A percentile compares a stretch with the other conserved stretches of the same genome.
phyloP scores from a whole-genome alignment of 1,140 invertebrate genomes.

The Euwallacea similis region DNA sequence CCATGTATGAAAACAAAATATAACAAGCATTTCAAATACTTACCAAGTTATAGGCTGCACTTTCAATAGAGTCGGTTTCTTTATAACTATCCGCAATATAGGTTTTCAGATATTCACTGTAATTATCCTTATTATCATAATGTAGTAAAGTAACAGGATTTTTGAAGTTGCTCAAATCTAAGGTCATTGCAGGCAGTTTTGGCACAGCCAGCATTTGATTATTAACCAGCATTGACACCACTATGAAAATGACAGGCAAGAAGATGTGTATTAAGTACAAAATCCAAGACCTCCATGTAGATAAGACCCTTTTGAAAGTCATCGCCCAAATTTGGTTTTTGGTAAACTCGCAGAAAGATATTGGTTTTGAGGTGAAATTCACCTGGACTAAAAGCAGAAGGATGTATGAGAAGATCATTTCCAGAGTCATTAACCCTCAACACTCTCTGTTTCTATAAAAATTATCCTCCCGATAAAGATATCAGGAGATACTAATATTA shows the following conservation, averaged over 20 bases:
- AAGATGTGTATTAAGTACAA: slow-evolving; percentile 60
- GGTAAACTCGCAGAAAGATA: slow-evolving; percentile 46
- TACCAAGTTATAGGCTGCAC: slow-evolving; percentile 37
- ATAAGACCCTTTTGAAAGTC: slow-evolving; percentile 63
- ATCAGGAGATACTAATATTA: no score
- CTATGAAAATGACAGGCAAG: slow-evolving; percentile 63
- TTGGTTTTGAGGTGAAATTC: no score
- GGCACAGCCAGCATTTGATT: slow-evolving; percentile 55
- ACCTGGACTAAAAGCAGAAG: no score
- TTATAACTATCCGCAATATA: slow-evolving; percentile 7
- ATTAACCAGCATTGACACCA: slow-evolving; percentile 60
- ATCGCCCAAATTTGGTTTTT: slow-evolving; percentile 65
- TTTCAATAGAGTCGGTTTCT: slow-evolving; percentile 27
- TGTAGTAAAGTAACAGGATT: slow-evolving; percentile 51
- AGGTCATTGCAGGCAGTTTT: slow-evolving; percentile 53
- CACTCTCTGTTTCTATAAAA: no score
- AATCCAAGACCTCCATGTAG: slow-evolving; percentile 60
- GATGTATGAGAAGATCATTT: no score
- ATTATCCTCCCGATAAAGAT: no score
- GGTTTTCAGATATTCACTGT: not conserved
- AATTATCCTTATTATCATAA: slow-evolving; percentile 29
- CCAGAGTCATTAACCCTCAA: no score
- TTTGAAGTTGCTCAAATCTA: slow-evolving; percentile 48
- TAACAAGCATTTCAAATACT: slow-evolving; percentile 5
- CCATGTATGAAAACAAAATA: not conserved